Evolutionary conservation across 92 coral and sea anemone genomes (phyloP).

Genomic region (Phenganax marumi): DNA sequence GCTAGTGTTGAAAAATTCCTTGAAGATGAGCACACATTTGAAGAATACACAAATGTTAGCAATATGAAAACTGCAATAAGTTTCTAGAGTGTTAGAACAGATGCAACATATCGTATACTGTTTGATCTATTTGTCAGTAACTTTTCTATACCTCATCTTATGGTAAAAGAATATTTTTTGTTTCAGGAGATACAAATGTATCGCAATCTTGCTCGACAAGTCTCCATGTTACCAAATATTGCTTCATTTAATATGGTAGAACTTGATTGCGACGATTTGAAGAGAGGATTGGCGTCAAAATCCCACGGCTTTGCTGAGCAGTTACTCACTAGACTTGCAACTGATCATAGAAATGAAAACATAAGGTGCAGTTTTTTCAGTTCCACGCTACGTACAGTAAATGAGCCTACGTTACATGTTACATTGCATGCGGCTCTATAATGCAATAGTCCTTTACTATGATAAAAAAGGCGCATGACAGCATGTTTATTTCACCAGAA

Average conservation of each 20-base stretch:
- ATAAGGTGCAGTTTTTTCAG: neutral
- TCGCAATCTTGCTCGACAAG: slow-evolving; percentile 89
- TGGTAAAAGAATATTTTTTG: neutral
- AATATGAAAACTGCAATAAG: neutral
- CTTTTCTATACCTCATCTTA: neutral
- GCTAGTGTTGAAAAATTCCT: slow-evolving; percentile 67
- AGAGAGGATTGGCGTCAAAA: slow-evolving; percentile 93
- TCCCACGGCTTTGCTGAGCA: slow-evolving; percentile 96
- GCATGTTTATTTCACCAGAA: too few relatives aligned
- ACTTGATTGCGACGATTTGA: slow-evolving; percentile 94
- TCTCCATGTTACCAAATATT: slow-evolving; percentile 78
- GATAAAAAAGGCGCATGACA: too few relatives aligned
- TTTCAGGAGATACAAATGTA: slow-evolving; percentile 82
- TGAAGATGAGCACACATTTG: slow-evolving; percentile 77
- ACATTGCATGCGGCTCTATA: neutral
- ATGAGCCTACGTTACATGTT: neutral
- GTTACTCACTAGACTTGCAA: slow-evolving; percentile 79
- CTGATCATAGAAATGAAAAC: slow-evolving; percentile 57
- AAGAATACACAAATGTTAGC: slow-evolving; percentile 85
- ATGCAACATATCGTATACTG: neutral
- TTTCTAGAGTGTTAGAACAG: neutral
- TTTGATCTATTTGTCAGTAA: neutral
- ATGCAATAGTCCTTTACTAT: too few relatives aligned
- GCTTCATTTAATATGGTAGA: slow-evolving; percentile 96
- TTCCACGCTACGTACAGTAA: neutral